Evolutionary conservation across 23 tunicate genomes (phyloP).

Genomic region (Halocynthia roretzi): DNA sequence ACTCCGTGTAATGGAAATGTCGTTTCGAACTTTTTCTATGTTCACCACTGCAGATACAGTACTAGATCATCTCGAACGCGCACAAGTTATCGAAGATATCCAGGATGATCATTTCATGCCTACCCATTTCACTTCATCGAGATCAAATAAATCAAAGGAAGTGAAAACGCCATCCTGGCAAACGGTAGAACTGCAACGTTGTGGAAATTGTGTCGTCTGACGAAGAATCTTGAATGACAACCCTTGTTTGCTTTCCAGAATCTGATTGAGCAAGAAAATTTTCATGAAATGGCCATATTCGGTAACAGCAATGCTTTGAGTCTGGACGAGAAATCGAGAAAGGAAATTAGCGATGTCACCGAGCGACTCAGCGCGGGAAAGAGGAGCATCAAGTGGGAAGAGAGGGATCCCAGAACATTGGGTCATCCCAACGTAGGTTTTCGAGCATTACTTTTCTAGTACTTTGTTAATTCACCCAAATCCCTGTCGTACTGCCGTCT

Average conservation of each 20-base stretch:
- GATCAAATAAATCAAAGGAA: conserved; percentile 17
- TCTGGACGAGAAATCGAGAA: conserved; percentile 43
- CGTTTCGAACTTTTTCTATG: no score
- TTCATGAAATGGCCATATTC: conserved; percentile 87
- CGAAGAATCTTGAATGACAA: neutral
- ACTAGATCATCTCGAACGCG: conserved; percentile 20
- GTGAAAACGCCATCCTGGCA: conserved; percentile 6
- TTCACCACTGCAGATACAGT: conserved; percentile 1
- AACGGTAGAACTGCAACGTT: neutral
- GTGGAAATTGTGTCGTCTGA: neutral
- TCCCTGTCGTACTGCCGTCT: neutral
- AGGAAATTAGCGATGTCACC: conserved; percentile 43
- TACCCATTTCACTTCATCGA: conserved; percentile 60
- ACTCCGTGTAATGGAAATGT: no score
- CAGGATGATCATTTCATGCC: conserved; percentile 67
- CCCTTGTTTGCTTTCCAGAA: conserved; percentile 18
- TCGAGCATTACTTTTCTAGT: neutral
- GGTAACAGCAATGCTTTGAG: conserved; percentile 44
- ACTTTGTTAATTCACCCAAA: no score
- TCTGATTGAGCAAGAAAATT: conserved; percentile 51
- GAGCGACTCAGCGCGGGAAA: neutral
- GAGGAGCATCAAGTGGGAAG: neutral
- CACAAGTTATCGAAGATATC: conserved; percentile 31
- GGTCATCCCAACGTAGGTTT: conserved; percentile 21
- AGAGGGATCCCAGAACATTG: conserved; percentile 16